Evolutionary conservation across 2,888 invertebrate genomes (phyloP).

Genomic region (Agrotis ipsilon): DNA sequence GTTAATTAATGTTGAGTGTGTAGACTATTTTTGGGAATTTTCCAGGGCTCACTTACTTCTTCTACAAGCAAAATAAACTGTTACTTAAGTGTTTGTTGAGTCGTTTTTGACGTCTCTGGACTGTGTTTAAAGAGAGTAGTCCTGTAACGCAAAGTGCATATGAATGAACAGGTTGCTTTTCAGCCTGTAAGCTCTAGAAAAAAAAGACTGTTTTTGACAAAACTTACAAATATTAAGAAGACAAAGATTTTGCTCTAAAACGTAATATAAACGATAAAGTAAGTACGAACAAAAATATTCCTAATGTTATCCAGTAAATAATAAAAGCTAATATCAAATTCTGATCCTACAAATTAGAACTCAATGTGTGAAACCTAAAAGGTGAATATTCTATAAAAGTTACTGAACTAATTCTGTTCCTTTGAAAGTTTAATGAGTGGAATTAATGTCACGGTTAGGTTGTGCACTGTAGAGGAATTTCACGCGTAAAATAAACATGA

Average conservation of each 20-base stretch:
- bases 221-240: too few species aligned
- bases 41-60: not conserved
- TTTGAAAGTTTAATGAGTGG: constrained; percentile 62
- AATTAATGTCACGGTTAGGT: constrained; percentile 58
- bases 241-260: too few species aligned
- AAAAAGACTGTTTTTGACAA: too few species aligned
- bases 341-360: constrained; percentile 2
- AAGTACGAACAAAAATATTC: not conserved
- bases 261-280: not conserved
- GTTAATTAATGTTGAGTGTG: constrained; percentile 8
- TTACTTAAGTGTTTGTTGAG: not conserved
- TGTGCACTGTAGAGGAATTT: constrained; percentile 55
- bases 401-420: constrained; percentile 43
- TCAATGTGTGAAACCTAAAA: fast-evolving
- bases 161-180: too few species aligned
- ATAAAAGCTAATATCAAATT: constrained; percentile 7
- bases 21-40: not conserved
- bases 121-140: too few species aligned
- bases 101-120: too few species aligned
- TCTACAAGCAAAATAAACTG: not conserved
- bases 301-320: constrained; percentile 31
- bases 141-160: too few species aligned
- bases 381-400: constrained; percentile 22
- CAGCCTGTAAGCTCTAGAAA: too few species aligned
- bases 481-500: constrained; percentile 31